These are phyloP conservation scores for Ivindomyrus marchei DNA, from an alignment of 2,113 vertebrate species.

Conservation along the genomic window DNA sequence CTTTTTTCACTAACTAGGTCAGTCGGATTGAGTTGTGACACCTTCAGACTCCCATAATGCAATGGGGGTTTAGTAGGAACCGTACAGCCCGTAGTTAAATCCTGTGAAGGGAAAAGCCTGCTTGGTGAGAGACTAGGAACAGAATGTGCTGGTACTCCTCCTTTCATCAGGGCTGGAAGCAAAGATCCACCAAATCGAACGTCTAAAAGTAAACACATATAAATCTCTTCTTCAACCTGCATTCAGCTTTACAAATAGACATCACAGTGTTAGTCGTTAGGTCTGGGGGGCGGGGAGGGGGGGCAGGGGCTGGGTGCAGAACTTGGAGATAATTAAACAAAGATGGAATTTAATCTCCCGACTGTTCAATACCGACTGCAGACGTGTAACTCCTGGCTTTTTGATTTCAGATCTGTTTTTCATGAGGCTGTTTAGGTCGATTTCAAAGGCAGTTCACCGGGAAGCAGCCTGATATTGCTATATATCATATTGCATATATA, in stretches of 20 bases:
- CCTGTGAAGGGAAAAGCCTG: background rate
- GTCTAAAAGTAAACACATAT: background rate
- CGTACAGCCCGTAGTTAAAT: background rate
- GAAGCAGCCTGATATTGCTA: background rate
- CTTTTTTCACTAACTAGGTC: background rate
- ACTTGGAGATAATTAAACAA: background rate
- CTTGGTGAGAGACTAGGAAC: background rate
- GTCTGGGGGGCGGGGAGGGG: background rate
- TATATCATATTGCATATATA: background rate
- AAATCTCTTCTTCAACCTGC: background rate
- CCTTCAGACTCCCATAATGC: background rate
- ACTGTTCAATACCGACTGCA: background rate
- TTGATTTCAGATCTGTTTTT: background rate
- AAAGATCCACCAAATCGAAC: background rate
- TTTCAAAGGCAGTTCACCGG: background rate
- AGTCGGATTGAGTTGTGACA: background rate
- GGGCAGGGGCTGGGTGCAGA: background rate
- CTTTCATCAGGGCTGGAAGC: background rate
- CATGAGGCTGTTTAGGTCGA: background rate
- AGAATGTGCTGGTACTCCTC: background rate
- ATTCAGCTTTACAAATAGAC: background rate
- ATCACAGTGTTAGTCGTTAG: background rate
- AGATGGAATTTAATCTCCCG: background rate
- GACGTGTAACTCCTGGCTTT: background rate
- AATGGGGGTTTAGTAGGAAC: background rate